These are phyloP conservation scores for Andrena chrysosceles DNA, from an alignment of 2,888 invertebrate genomes.

Conservation along the genomic window DNA sequence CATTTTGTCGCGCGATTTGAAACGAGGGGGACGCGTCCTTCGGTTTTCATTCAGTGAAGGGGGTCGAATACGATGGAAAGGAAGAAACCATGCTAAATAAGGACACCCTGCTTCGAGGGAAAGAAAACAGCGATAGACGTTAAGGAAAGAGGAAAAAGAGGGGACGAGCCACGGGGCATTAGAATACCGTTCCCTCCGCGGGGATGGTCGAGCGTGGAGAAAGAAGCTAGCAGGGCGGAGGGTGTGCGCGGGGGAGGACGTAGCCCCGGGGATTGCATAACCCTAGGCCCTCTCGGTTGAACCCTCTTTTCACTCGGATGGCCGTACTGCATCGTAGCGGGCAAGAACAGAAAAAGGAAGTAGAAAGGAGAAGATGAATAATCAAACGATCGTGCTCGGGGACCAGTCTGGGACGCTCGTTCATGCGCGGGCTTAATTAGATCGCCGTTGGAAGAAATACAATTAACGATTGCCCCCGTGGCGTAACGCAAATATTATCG, in stretches of 20 bases:
- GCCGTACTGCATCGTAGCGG: constrained; percentile 44
- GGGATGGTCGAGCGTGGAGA: constrained; percentile 54
- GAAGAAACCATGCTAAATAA: constrained; percentile 28
- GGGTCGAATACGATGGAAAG: constrained; percentile 31
- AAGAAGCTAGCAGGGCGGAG: constrained; percentile 46
- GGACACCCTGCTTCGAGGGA: background rate
- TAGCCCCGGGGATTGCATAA: constrained; percentile 66
- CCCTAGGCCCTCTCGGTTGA: constrained; percentile 55
- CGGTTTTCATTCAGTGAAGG: constrained; percentile 64
- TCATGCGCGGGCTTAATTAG: constrained; percentile 65
- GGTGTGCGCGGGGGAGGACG: constrained; percentile 25
- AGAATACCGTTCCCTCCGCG: constrained; percentile 70
- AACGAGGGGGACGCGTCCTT: constrained; percentile 47
- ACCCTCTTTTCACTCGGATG: constrained; percentile 66
- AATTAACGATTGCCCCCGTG: constrained; percentile 65
- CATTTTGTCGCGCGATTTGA: constrained; percentile 59
- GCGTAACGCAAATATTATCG: constrained; percentile 23
- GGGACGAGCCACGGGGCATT: constrained; percentile 74
- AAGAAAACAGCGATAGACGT: constrained; percentile 24
- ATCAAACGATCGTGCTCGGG: constrained; percentile 59
- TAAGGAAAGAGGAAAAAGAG: constrained; percentile 21
- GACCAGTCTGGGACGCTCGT: constrained; percentile 50
- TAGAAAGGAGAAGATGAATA: constrained; percentile 70
- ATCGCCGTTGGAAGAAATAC: constrained; percentile 55
- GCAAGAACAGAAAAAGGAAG: constrained; percentile 45